phyloP scores from a whole-genome alignment of 2,888 invertebrate species.

The Crepidodera aurea region DNA sequence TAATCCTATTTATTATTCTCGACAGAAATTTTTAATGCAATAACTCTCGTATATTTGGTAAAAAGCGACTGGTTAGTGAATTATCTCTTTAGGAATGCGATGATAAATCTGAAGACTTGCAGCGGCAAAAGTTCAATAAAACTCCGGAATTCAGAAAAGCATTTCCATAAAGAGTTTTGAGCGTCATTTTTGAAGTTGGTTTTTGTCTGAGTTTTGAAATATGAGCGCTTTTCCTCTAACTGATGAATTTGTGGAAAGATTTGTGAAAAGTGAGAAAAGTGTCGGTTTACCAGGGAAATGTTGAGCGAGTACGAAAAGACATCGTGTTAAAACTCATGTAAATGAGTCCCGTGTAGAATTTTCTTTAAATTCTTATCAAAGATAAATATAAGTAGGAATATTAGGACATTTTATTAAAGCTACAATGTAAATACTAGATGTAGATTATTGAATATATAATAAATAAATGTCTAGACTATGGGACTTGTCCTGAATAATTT shows the following conservation, averaged over 20 bases:
- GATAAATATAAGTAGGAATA: too few relatives aligned
- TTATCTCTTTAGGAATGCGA: slow-evolving; percentile 19
- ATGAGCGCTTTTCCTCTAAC: not conserved
- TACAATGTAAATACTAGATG: too few relatives aligned
- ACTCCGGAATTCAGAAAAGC: slow-evolving; percentile 23
- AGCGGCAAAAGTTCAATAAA: slow-evolving; percentile 21
- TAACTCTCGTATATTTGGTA: slow-evolving; percentile 16
- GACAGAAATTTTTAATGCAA: slow-evolving; percentile 2
- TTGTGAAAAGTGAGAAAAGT: not conserved
- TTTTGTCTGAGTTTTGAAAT: slow-evolving; percentile 13
- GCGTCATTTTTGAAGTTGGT: slow-evolving; percentile 14
- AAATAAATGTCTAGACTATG: too few relatives aligned
- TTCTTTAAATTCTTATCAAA: too few relatives aligned
- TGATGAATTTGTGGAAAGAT: not conserved
- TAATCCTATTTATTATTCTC: too few relatives aligned
- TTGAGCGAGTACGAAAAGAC: too few relatives aligned
- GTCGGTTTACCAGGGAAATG: not conserved
- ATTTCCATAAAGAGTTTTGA: slow-evolving; percentile 22
- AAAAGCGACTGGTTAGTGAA: slow-evolving; percentile 26
- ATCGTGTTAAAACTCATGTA: too few relatives aligned
- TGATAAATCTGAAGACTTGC: slow-evolving; percentile 19
- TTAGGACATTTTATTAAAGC: too few relatives aligned
- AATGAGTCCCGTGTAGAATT: too few relatives aligned
- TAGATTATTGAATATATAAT: too few relatives aligned
- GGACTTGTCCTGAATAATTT: too few relatives aligned